phyloP scores from a whole-genome alignment of 2,113 vertebrate species.

The Alethe diademata region DNA sequence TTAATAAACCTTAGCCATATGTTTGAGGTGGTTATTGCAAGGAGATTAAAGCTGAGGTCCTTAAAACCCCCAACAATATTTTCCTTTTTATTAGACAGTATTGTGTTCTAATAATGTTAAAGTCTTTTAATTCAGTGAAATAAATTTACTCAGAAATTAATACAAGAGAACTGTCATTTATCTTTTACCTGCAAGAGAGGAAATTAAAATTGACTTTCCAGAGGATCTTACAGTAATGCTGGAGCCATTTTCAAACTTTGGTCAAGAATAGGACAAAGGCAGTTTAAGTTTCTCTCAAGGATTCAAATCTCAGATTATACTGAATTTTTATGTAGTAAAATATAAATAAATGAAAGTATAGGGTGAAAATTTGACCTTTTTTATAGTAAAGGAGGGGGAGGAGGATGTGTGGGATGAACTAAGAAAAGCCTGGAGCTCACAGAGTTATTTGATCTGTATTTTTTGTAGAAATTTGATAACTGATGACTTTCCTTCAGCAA shows the following conservation, averaged over 20 bases:
- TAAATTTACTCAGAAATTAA: conserved; percentile 42
- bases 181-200: neutral
- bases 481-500: neutral
- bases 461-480: neutral
- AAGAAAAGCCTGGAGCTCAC: neutral
- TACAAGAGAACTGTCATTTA: conserved; percentile 8
- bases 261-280: neutral
- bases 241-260: neutral
- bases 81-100: conserved; percentile 21
- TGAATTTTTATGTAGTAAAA: neutral
- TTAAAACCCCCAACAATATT: neutral
- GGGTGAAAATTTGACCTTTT: neutral
- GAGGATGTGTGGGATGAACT: neutral
- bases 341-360: neutral
- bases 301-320: neutral
- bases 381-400: neutral
- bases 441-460: neutral
- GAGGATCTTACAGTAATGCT: neutral
- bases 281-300: neutral
- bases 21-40: conserved; percentile 30
- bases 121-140: conserved; percentile 49
- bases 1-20: conserved; percentile 27
- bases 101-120: conserved; percentile 17
- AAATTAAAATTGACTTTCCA: conserved; percentile 42
- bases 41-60: conserved; percentile 12